Percentiles rank a stretch among this genome's conserved stretches.
Conservation (phyloP, 2,888 invertebrate genomes). For the Tryphoninae sp. region DNA sequence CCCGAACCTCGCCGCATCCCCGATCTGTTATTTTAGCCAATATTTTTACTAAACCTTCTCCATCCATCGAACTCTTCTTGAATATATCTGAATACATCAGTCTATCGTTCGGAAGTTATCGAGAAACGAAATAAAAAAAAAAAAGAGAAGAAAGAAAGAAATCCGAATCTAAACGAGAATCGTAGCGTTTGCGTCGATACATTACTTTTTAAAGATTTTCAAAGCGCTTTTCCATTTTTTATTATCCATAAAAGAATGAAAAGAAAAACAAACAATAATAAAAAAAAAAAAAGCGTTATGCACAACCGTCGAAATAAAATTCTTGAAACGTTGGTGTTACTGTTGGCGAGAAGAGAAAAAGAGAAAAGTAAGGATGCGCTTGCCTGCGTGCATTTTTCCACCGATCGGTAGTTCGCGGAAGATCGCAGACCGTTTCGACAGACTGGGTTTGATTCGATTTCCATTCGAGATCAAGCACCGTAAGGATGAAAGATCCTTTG, state of each 20-base stretch:
- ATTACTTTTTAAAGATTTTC: no score
- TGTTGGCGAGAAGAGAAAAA: background rate
- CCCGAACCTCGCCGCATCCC: constrained; percentile 55
- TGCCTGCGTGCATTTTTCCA: no score
- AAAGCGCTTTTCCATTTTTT: no score
- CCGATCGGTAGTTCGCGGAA: constrained; percentile 6
- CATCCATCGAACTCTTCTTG: constrained; percentile 69
- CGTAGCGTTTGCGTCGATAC: no score
- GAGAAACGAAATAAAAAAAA: constrained; percentile 12
- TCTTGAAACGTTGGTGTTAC: no score
- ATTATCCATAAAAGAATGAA: no score
- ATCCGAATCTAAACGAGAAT: background rate
- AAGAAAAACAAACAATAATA: no score
- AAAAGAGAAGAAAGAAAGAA: background rate
- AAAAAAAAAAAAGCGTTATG: no score
- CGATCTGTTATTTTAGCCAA: constrained; percentile 77
- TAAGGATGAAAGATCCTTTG: constrained; percentile 67
- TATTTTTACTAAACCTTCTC: constrained; percentile 76
- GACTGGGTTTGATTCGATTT: constrained; percentile 63
- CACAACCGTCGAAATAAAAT: no score
- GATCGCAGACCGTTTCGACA: constrained; percentile 34
- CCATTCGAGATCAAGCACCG: constrained; percentile 72
- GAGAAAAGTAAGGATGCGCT: background rate
- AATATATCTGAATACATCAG: constrained; percentile 76
- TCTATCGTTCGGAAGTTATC: constrained; percentile 51